phyloP scores from a whole-genome alignment of 2,797 vertebrate species.

The Phoxinus dragarum region DNA sequence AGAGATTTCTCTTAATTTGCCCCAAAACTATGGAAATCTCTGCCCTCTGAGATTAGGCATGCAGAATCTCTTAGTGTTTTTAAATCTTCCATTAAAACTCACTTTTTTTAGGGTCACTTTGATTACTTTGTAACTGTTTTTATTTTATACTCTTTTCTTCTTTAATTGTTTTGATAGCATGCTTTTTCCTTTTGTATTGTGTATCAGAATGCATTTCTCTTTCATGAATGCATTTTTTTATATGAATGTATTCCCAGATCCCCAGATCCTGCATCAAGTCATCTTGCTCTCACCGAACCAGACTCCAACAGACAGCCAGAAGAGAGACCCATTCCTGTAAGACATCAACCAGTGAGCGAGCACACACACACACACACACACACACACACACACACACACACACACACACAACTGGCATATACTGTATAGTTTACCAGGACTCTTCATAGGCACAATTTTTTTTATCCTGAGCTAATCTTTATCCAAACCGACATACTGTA shows the following conservation, averaged over 20 bases:
- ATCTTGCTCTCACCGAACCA: constrained; percentile 60
- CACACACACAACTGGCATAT: not conserved
- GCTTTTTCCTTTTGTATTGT: not conserved
- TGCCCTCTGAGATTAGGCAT: not conserved
- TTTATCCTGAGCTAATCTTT: no score
- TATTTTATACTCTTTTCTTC: not conserved
- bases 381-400: not conserved
- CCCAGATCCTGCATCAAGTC: constrained; percentile 74
- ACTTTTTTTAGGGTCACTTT: not conserved
- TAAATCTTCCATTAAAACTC: not conserved
- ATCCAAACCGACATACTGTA: no score
- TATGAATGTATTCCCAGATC: constrained; percentile 6
- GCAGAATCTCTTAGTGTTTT: not conserved
- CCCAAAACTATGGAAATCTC: not conserved
- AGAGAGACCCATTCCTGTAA: constrained; percentile 73
- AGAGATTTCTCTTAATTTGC: not conserved
- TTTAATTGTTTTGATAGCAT: not conserved
- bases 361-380: not conserved
- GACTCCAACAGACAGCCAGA: constrained; percentile 71
- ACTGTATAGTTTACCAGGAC: not conserved
- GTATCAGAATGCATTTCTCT: not conserved
- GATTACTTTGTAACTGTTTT: not conserved
- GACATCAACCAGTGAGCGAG: constrained; percentile 76
- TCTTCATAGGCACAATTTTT: no score
- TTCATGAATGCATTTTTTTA: not conserved